Evolutionary conservation across 2,888 invertebrate species (phyloP), one percentile per base, ranked within the genome.

Genomic region (Agrotis segetum): DNA sequence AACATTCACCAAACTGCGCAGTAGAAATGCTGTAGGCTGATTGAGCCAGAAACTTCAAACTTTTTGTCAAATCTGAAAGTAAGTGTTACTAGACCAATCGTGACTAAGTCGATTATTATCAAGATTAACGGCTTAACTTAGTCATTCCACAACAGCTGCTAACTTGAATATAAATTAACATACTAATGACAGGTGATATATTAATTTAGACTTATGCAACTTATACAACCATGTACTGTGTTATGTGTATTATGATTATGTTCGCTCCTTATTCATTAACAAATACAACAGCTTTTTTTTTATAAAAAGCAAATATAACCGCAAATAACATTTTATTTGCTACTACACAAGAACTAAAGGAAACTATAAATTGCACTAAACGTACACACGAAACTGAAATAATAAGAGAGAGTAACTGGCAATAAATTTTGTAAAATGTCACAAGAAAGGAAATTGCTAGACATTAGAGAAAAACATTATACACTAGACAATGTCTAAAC

Each of bases 371-470:
- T 56, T 60, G 13, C 50, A 17, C 62, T 52, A 56, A 81, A 71
- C 6, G 64, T 66, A 59, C 65, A 65, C 53, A 60, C 16, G 59
- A 49, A 67, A 77, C 62, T 66, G 6, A 56, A 78, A 77, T 60
- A 71, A 56, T 53, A 77, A 52, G 50, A 50, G 17, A 71, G 24
- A 63, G 44, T 52, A 66, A 56, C 5, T 56, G 50, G 19, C 63
- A 34, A 63, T 78, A 78, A 71, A 78, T 78, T 71, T 16, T 16
- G 7, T 14, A n/a, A 44, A 47, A 56, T 67, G 63, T 64, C 60
- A 67, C 60, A 52, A 44, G 40, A 78, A 67, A 78, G 78, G 78
- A 79, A 79, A 78, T 82, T 71, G 64, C 17, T 13, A 64, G 50
- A 78, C 71, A 44, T 77, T 77, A 52, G 40, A 46, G 66, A 50